These are phyloP conservation scores for pig (Sus scrofa) DNA, from an alignment of 2,113 vertebrate species.

Conservation along the genomic window T2T-Sscrofa CM000812.6:827001-827500, in stretches of 20 bases:
- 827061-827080: neutral
- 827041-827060: neutral
- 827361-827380: too few species aligned
- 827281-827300: accelerated
- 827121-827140: neutral
- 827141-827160: too few species aligned
- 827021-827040: neutral
- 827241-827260: too few species aligned
- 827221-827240: neutral
- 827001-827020: neutral
- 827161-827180: neutral
- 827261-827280: neutral
- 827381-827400: accelerated
- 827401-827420: neutral
- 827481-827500: accelerated
- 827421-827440: neutral
- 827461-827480: accelerated
- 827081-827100: neutral
- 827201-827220: neutral
- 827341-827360: too few species aligned
- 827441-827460: accelerated
- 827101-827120: neutral
- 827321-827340: accelerated
- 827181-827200: neutral
- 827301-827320: accelerated